Evolutionary conservation across 2,113 vertebrate genomes (phyloP), one percentile per base, ranked within the genome.

Genomic region (Cyprinodon variegatus): DNA sequence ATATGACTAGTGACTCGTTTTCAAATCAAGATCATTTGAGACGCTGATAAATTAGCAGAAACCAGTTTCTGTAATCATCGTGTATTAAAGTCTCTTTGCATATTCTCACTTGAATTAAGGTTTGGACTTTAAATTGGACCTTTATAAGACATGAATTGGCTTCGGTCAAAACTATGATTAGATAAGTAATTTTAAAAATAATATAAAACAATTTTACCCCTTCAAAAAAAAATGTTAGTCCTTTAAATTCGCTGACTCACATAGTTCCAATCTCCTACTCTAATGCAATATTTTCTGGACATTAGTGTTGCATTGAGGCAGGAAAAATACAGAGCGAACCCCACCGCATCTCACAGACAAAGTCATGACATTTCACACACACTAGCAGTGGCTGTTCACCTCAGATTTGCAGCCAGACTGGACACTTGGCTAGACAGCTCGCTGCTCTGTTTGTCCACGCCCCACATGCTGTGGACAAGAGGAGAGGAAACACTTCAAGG

Each of bases 401-500:
- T 95, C 91, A 95, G 92, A 88, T 95, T 95, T 89, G 94, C 91
- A 71, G 94, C 93, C 89, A 95, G 91, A 87, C 90, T 90, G 90
- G 94, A 95, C 89, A 94, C 93, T 91, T 94, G 94, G 94, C 91
- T 94, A 93, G 89, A 92, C 93, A 94, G 93, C 88, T 95, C 94
- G 85, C 93, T 93, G 92, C 87, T 92, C 91, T 95, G 94, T 92
- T 94, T 95, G 90, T 95, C 94, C 92, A 93, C 75, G 74, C 94
- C 93, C 94, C 94, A 95, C 94, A 95, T 95, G 93, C 94, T 95
- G 94, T 90, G 88, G 93, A 94, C 89, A 76, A 94, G 85, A 90
- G 92, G 91, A 94, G 84, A 94, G 81, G 91, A 88, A 80, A 93
- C 76, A 92, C 86, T 92, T 92, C 89, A 93, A 90, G 82, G 75